phyloP scores from a whole-genome alignment of 2,797 vertebrate species.

The Tympanoctomys barrerae region DNA sequence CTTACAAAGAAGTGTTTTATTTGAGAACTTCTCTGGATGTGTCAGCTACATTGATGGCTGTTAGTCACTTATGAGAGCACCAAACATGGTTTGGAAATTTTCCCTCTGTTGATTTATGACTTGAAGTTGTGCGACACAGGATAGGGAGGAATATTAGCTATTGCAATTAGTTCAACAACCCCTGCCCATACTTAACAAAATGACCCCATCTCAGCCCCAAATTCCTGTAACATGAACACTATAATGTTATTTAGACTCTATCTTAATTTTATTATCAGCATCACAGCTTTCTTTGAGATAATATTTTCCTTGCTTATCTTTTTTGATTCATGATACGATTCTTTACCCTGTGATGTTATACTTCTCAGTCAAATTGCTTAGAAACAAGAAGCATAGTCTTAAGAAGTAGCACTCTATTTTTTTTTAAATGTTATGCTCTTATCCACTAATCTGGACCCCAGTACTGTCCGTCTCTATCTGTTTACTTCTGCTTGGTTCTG shows the following conservation, averaged over 20 bases:
- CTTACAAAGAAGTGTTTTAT: background rate
- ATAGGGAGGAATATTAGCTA: background rate
- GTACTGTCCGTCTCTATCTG: background rate
- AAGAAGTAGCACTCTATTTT: background rate
- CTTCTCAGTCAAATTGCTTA: background rate
- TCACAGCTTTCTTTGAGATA: constrained; percentile 22
- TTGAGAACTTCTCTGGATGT: background rate
- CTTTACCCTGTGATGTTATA: background rate
- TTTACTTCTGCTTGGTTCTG: background rate
- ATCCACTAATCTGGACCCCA: background rate
- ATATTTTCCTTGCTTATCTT: background rate
- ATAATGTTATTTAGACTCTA: background rate
- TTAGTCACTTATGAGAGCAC: background rate
- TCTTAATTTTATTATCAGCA: constrained; percentile 50
- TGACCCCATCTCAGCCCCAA: background rate
- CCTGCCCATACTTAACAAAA: background rate
- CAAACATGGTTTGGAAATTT: background rate
- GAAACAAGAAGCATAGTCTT: background rate
- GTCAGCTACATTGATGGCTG: background rate
- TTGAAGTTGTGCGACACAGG: background rate
- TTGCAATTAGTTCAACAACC: background rate
- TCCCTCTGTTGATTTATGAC: background rate
- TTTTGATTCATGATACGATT: constrained; percentile 8
- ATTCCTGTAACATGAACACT: background rate
- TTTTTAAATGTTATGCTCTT: background rate